Base-by-base conservation (phyloP, 2,888 invertebrate species). In the Nomada ruficornis region DNA sequence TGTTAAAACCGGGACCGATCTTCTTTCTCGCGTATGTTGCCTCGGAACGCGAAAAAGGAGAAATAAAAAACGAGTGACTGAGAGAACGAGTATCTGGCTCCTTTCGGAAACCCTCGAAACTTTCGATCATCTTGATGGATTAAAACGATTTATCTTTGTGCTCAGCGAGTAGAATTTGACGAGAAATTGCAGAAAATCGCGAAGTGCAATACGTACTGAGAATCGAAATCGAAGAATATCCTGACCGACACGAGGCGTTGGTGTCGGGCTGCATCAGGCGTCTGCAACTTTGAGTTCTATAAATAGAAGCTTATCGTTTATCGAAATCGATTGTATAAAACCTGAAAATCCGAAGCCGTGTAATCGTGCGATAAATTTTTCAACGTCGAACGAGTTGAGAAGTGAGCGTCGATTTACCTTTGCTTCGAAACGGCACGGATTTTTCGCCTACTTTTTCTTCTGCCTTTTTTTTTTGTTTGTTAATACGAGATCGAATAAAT, bases 291-390 rank as follows among this genome's bases (percentile, higher is more conserved):
- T 55, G 5, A 11, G 23, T 55, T 42, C 23, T 68, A 44, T 68
- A 68, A 68, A 57, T 68, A 55, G 42, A 42, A 55, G 18, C 20
- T 44, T 23, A 55, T 68, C 68, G 68, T 68, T 68, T 23, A 55
- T 55, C 55, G 42, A n/a, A 5, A 68, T n/a, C 55, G 68, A 57
- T 68, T 36, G 68, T 7, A 2, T 3, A 15, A 36, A 23, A 67
- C 7, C 15, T 3, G 36, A 54, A 65, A 65, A 20, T 52, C 54
- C 67, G 9, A 55, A n/a, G 42, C 55, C 23, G 55, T 20, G 4
- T 23, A 55, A 55, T 42, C 18, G 55, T 2, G 42, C 36, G 42
- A 55, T 68, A 55, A 68, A 68, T 68, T 55, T 55, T 55, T 68
- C 68, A 68, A 68, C 42, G 54, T 63, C 54, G 20, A 5, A 2